These are phyloP conservation scores for Metridium senile DNA, from an alignment of 92 coral and sea anemone genomes.

Conservation along the genomic window DNA sequence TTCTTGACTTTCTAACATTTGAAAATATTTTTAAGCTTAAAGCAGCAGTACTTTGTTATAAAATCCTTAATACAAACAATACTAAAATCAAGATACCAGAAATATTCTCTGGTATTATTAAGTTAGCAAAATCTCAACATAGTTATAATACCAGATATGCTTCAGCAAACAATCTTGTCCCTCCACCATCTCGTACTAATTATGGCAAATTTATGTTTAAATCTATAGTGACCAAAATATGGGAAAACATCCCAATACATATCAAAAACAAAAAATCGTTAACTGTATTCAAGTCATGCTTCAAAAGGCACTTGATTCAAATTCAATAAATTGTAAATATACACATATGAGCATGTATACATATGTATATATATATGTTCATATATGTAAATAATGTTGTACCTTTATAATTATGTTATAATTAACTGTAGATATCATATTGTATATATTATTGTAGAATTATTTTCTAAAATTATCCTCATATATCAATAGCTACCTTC, in stretches of 20 bases:
- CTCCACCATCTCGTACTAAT: constrained; percentile 37
- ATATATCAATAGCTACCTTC: too few relatives aligned
- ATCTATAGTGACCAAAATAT: constrained; percentile 37
- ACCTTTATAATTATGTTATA: too few relatives aligned
- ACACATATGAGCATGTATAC: too few relatives aligned
- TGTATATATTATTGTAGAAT: too few relatives aligned
- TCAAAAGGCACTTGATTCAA: constrained; percentile 31
- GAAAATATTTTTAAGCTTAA: constrained; percentile 49
- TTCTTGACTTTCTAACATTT: constrained; percentile 46
- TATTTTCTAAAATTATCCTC: too few relatives aligned
- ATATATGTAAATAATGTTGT: too few relatives aligned
- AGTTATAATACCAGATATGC: constrained; percentile 48
- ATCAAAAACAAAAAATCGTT: constrained; percentile 21
- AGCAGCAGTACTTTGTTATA: constrained; percentile 38
- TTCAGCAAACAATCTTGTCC: constrained; percentile 25
- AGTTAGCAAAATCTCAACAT: constrained; percentile 39
- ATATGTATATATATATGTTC: too few relatives aligned
- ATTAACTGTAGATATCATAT: too few relatives aligned
- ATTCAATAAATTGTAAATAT: not conserved
- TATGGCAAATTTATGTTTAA: constrained; percentile 36
- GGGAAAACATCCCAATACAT: constrained; percentile 31
- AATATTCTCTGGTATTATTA: constrained; percentile 18
- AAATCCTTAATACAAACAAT: constrained; percentile 25
- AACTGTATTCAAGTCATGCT: not conserved
- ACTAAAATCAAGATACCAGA: constrained; percentile 25